Conservation (phyloP, 2,797 vertebrate species). For the Amniataba percoides region DNA sequence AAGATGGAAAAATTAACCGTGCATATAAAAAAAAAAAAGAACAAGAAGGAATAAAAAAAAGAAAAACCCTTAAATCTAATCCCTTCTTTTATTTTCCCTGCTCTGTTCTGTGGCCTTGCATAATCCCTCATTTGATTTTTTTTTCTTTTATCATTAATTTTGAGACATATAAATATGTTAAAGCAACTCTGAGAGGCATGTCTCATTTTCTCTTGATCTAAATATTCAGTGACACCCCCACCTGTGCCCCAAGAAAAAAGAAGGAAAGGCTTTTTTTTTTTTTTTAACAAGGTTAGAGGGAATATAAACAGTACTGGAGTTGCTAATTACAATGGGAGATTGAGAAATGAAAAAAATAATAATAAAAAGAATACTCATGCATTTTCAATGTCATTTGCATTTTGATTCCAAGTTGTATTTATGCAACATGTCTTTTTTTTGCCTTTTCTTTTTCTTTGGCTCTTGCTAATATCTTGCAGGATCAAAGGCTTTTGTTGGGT, state of each 20-base stretch:
- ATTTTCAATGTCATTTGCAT: conserved; percentile 83
- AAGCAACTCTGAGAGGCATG: conserved; percentile 70
- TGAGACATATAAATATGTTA: conserved; percentile 72
- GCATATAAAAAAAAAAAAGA: conserved; percentile 39
- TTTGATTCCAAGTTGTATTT: conserved; percentile 76
- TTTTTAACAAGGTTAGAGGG: conserved; percentile 57
- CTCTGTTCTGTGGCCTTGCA: conserved; percentile 37
- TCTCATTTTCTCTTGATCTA: conserved; percentile 72
- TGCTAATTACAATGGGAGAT: conserved; percentile 80
- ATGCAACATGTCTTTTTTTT: conserved; percentile 71
- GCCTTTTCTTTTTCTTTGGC: conserved; percentile 39
- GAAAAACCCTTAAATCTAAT: conserved; percentile 39
- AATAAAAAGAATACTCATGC: conserved; percentile 46
- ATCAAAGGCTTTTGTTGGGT: conserved; percentile 84
- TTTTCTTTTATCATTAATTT: conserved; percentile 67
- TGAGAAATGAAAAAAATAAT: conserved; percentile 46
- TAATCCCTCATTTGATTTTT: conserved; percentile 63
- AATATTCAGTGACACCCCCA: conserved; percentile 67
- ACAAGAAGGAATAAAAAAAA: conserved; percentile 56
- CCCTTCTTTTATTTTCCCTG: conserved; percentile 43
- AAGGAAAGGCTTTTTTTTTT: conserved; percentile 54
- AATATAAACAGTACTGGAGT: conserved; percentile 71
- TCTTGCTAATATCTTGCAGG: conserved; percentile 81
- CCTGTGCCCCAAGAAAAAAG: conserved; percentile 37
- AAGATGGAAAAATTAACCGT: conserved; percentile 70